A percentile compares a stretch with the other conserved stretches of the same genome.
These are phyloP conservation scores for Vollenhovia emeryi DNA, from an alignment of 1,140 invertebrate species.

Conservation along the genomic window DNA sequence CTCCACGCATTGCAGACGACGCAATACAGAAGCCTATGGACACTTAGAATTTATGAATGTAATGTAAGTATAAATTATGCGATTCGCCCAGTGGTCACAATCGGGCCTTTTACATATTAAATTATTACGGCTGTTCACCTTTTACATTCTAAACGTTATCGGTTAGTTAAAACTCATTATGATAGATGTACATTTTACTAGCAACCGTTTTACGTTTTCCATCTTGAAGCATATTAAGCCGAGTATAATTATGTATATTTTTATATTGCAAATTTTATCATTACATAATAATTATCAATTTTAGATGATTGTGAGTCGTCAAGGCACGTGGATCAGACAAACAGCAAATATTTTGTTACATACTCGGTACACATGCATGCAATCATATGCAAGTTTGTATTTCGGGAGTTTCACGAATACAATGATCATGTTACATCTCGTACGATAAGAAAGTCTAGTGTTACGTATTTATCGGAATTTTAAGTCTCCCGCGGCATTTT, in stretches of 20 bases:
- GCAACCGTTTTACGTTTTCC: background rate
- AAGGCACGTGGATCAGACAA: background rate
- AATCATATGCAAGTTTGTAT: background rate
- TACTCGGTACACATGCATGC: background rate
- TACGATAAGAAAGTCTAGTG: background rate
- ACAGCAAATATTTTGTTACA: slow-evolving; percentile 16
- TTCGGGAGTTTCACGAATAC: background rate
- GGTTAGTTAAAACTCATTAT: background rate
- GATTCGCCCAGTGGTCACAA: background rate
- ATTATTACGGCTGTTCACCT: background rate
- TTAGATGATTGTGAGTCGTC: background rate
- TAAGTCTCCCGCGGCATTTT: too few species aligned
- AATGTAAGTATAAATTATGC: background rate
- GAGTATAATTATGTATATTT: slow-evolving; percentile 7
- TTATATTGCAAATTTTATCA: slow-evolving; percentile 2
- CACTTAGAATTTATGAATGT: background rate
- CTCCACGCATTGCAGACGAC: too few species aligned
- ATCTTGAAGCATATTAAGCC: background rate
- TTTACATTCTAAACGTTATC: background rate
- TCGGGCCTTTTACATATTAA: background rate
- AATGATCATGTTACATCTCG: background rate
- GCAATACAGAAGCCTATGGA: background rate
- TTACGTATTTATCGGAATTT: too few species aligned
- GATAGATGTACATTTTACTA: slow-evolving; percentile 1
- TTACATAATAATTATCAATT: background rate